Percentiles rank a stretch among this genome's conserved stretches.
phyloP scores from a whole-genome alignment of 1,140 invertebrate species.

The Bombus soroeensis region DNA sequence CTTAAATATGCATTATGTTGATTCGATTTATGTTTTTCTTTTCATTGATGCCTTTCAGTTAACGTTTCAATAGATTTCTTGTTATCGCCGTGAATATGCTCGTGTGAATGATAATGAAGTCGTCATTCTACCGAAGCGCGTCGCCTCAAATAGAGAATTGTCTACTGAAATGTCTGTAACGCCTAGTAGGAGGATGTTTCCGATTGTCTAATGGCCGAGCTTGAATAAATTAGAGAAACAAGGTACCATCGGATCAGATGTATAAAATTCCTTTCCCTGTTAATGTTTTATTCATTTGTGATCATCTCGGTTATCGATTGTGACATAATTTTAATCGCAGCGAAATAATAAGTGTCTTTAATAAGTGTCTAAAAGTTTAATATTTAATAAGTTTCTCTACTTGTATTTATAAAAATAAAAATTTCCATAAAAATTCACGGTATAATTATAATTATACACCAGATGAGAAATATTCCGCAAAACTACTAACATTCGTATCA shows the following conservation, averaged over 20 bases:
- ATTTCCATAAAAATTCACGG: too few species aligned
- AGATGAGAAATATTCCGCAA: too few species aligned
- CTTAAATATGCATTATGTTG: slow-evolving; percentile 8
- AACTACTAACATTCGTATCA: too few species aligned
- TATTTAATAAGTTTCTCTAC: too few species aligned
- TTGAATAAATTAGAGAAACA: neutral
- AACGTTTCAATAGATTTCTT: slow-evolving; percentile 11
- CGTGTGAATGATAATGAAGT: slow-evolving; percentile 26
- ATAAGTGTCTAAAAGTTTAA: too few species aligned
- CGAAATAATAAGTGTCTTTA: too few species aligned
- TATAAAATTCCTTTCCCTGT: neutral
- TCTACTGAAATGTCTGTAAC: neutral
- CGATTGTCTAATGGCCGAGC: neutral
- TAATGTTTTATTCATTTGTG: too few species aligned
- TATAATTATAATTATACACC: too few species aligned
- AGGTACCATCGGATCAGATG: too few species aligned
- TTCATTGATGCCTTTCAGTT: neutral
- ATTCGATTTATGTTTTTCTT: slow-evolving; percentile 10
- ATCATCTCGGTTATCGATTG: too few species aligned
- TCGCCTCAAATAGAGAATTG: neutral
- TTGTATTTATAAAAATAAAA: too few species aligned
- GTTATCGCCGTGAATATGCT: neutral
- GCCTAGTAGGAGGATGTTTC: neutral
- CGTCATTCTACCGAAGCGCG: neutral
- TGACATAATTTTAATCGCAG: too few species aligned